A percentile compares a stretch with the other conserved stretches of the same genome.
These are phyloP conservation scores for Acholoe squamosa DNA, from an alignment of 2,888 invertebrate species.

Conservation along the genomic window DNA sequence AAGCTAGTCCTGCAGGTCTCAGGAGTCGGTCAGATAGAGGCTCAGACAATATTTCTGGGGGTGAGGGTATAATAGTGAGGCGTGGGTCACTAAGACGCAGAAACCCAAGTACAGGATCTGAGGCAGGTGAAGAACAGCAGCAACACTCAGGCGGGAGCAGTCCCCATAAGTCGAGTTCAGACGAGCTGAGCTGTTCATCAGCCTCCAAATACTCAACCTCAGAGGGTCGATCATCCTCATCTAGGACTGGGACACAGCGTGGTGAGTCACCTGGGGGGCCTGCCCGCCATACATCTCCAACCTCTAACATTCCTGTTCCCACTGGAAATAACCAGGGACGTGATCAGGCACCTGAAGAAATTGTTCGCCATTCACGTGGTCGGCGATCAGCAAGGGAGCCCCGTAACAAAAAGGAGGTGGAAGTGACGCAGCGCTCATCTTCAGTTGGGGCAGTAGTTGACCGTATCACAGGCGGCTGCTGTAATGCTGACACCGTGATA, in stretches of 20 bases:
- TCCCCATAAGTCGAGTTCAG: slow-evolving; percentile 42
- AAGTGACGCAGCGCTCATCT: slow-evolving; percentile 40
- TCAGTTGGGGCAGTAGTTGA: slow-evolving; percentile 65
- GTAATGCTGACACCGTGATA: slow-evolving; percentile 32
- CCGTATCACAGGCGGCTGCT: slow-evolving; percentile 49
- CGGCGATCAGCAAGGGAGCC: slow-evolving; percentile 62
- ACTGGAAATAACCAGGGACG: background rate
- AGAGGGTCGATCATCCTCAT: background rate
- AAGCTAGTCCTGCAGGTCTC: background rate
- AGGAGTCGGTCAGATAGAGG: slow-evolving; percentile 31
- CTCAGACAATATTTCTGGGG: background rate
- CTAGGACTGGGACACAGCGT: background rate
- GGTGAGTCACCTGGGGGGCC: background rate
- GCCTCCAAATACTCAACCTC: slow-evolving; percentile 45
- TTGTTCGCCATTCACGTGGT: slow-evolving; percentile 62
- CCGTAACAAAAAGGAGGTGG: slow-evolving; percentile 39
- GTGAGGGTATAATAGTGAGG: background rate
- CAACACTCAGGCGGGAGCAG: slow-evolving; percentile 59
- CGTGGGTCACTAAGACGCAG: slow-evolving; percentile 14
- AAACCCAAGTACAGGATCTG: slow-evolving; percentile 35
- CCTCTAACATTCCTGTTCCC: background rate
- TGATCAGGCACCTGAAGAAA: background rate
- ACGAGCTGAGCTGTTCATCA: slow-evolving; percentile 17
- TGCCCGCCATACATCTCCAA: background rate
- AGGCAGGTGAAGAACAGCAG: background rate